Evolutionary conservation across 2,888 invertebrate species (phyloP).

Genomic region (Andrena dorsata): DNA sequence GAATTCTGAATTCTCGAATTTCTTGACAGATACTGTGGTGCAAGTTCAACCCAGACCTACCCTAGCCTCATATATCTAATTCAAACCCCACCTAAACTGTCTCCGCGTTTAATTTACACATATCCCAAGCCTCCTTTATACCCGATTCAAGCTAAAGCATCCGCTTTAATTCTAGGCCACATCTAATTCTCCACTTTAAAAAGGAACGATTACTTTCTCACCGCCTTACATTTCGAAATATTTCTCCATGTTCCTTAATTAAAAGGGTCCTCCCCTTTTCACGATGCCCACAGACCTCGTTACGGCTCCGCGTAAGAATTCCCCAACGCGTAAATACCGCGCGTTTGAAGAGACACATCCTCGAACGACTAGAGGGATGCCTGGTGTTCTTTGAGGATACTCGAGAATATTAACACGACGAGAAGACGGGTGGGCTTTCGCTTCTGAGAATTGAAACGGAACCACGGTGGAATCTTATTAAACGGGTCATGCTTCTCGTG

Average conservation of each 20-base stretch:
- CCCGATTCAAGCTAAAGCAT: background rate
- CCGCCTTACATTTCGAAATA: background rate
- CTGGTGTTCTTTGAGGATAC: slow-evolving; percentile 20
- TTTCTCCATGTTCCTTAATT: too few relatives aligned
- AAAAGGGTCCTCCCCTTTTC: background rate
- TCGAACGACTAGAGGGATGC: background rate
- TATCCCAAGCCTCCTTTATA: too few relatives aligned
- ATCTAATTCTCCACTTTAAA: background rate
- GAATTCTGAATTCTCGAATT: too few relatives aligned
- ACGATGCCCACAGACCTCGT: slow-evolving; percentile 1
- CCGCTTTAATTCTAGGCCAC: background rate
- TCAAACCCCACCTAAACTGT: too few relatives aligned
- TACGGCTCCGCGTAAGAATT: slow-evolving; percentile 33
- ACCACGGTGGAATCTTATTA: slow-evolving; percentile 22
- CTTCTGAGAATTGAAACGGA: slow-evolving; percentile 29
- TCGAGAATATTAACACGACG: slow-evolving; percentile 41
- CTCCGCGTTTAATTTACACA: too few relatives aligned
- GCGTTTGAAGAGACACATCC: slow-evolving; percentile 9
- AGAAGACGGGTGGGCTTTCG: slow-evolving; percentile 20
- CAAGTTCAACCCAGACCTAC: too few relatives aligned
- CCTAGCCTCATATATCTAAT: too few relatives aligned
- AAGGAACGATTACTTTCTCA: slow-evolving; percentile 1
- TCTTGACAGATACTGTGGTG: too few relatives aligned
- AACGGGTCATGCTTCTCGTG: background rate
- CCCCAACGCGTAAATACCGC: slow-evolving; percentile 23